Percentiles rank a stretch among this genome's conserved stretches.
phyloP scores from a whole-genome alignment of 2,888 invertebrate genomes.

The Smittia sp. region DNA sequence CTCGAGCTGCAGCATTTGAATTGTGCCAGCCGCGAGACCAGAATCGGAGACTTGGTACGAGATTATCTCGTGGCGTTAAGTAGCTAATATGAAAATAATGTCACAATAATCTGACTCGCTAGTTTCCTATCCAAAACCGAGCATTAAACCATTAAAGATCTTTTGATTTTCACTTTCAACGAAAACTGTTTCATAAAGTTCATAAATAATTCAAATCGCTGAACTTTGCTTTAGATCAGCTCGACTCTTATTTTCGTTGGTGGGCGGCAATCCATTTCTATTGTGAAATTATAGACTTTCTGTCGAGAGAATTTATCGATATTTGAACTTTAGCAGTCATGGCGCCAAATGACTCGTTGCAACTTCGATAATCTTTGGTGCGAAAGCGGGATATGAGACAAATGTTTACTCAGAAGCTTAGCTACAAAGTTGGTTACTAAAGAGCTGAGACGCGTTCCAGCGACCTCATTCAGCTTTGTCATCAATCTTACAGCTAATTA shows the following conservation, averaged over 20 bases:
- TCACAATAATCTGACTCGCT: background rate
- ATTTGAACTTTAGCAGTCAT: slow-evolving; percentile 22
- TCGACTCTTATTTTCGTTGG: slow-evolving; percentile 7
- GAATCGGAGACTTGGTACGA: background rate
- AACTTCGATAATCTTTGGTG: background rate
- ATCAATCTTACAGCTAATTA: background rate
- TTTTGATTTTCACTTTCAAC: slow-evolving; percentile 22
- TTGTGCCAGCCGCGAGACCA: background rate
- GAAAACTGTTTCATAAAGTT: slow-evolving; percentile 18
- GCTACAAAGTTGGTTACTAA: no score
- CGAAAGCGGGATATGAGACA: background rate
- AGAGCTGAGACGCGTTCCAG: no score
- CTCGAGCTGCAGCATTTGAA: background rate
- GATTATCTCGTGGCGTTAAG: slow-evolving; percentile 2
- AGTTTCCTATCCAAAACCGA: background rate
- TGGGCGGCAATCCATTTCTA: slow-evolving; percentile 25
- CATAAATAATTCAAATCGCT: slow-evolving; percentile 32
- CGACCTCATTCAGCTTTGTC: background rate
- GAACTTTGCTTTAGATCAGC: slow-evolving; percentile 11
- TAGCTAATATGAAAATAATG: background rate
- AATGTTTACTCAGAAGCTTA: no score
- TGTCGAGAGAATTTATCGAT: slow-evolving; percentile 24
- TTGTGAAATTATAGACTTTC: slow-evolving; percentile 28
- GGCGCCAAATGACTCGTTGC: slow-evolving; percentile 23
- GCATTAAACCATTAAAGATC: background rate